Conservation (phyloP, 2,113 vertebrate genomes). For the Percina caprodes region DNA sequence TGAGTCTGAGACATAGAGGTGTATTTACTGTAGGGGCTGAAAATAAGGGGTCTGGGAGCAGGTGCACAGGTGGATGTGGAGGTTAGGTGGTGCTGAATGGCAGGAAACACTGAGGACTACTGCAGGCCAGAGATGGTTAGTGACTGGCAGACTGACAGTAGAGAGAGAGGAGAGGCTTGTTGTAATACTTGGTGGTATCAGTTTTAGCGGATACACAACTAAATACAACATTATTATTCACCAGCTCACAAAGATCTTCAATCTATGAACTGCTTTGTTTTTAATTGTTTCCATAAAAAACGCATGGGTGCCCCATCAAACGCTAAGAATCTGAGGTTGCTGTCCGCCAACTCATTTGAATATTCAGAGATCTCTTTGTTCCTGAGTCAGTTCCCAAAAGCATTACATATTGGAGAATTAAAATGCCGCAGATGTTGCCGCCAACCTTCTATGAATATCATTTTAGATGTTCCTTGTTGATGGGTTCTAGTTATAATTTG, state of each 20-base stretch:
- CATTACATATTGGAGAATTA: slow-evolving; percentile 24
- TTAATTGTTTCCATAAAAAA: slow-evolving; percentile 1
- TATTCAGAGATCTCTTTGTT: slow-evolving; percentile 16
- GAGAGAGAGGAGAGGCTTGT: background rate
- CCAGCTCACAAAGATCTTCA: background rate
- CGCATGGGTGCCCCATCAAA: slow-evolving; percentile 2
- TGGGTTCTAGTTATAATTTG: slow-evolving; percentile 28
- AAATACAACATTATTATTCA: background rate
- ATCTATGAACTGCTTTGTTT: slow-evolving; percentile 13
- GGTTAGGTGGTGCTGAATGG: background rate
- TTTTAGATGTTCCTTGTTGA: slow-evolving; percentile 30
- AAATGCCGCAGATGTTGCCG: slow-evolving; percentile 52
- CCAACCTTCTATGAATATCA: slow-evolving; percentile 28
- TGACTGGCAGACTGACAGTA: background rate
- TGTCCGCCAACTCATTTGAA: slow-evolving; percentile 26
- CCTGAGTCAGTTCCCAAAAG: slow-evolving; percentile 34
- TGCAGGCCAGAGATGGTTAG: background rate
- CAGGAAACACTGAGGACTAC: background rate
- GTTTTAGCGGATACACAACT: background rate
- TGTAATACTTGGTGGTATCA: background rate
- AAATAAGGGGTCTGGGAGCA: background rate
- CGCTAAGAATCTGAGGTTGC: background rate
- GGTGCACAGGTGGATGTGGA: background rate
- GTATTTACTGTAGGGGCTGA: background rate
- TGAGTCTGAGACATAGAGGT: background rate